phyloP scores from a whole-genome alignment of 2,888 invertebrate species.

The Deilephila elpenor region DNA sequence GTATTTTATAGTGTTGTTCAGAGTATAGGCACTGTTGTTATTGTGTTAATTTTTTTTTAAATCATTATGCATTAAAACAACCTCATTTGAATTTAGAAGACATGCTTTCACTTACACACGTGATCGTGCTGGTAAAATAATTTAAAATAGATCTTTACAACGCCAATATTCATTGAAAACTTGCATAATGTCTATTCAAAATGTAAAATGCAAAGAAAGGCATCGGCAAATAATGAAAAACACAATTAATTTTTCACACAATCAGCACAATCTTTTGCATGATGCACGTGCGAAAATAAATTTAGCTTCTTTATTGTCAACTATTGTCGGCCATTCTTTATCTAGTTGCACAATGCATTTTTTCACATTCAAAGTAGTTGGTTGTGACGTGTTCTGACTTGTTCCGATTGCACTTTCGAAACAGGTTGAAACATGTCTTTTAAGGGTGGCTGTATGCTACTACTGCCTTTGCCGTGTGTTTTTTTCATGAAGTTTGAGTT shows the following conservation, averaged over 20 bases:
- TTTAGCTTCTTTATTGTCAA: conserved; percentile 44
- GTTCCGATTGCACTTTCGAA: conserved; percentile 49
- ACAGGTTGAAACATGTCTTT: conserved; percentile 72
- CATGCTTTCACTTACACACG: not conserved
- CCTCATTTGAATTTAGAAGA: no score
- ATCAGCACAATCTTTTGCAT: conserved; percentile 39
- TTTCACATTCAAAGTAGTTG: conserved; percentile 30
- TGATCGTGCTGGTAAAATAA: not conserved
- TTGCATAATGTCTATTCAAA: not conserved
- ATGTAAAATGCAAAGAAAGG: not conserved
- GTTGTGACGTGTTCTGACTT: conserved; percentile 59
- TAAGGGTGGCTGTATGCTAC: conserved; percentile 37
- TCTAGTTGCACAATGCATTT: conserved; percentile 52
- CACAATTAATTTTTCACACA: conserved; percentile 20
- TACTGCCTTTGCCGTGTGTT: not conserved
- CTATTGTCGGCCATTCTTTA: conserved; percentile 46
- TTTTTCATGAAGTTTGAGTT: not conserved
- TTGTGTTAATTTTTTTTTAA: no score
- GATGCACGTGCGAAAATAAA: conserved; percentile 60
- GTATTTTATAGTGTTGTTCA: no score
- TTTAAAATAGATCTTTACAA: not conserved
- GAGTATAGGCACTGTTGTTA: no score
- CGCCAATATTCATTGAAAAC: not conserved
- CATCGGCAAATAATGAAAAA: not conserved
- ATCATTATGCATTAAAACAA: no score